These are phyloP conservation scores for Enteromius anoplus DNA, from an alignment of 2,797 vertebrate genomes.

Conservation along the genomic window DNA sequence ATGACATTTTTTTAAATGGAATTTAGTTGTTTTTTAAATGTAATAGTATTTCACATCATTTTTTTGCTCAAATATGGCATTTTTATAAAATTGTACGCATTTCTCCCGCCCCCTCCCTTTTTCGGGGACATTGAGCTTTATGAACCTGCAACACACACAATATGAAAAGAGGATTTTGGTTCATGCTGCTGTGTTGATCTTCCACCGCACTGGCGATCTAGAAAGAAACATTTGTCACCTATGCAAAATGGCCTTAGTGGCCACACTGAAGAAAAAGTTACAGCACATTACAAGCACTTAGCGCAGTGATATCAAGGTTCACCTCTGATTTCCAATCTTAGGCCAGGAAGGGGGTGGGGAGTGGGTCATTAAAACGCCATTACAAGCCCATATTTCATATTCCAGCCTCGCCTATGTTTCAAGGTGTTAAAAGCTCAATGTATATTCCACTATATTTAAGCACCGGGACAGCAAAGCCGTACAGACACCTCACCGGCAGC, in stretches of 20 bases:
- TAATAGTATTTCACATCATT: background rate
- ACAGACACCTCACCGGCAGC: constrained; percentile 80
- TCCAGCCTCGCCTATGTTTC: constrained; percentile 82
- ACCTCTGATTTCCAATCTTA: constrained; percentile 86
- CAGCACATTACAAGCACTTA: constrained; percentile 87
- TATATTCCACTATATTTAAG: constrained; percentile 86
- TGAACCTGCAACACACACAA: background rate
- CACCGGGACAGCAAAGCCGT: constrained; percentile 78
- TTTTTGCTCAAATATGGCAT: background rate
- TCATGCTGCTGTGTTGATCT: constrained; percentile 16
- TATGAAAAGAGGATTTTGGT: constrained; percentile 35
- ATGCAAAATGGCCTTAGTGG: constrained; percentile 78
- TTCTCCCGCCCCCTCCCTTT: background rate
- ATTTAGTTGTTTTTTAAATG: background rate
- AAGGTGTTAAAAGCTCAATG: constrained; percentile 88
- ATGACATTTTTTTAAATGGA: too few relatives aligned
- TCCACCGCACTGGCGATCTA: constrained; percentile 27
- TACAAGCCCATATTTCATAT: constrained; percentile 86
- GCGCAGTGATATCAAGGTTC: constrained; percentile 85
- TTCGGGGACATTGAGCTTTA: background rate
- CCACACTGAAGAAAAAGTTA: constrained; percentile 81
- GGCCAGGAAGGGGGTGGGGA: constrained; percentile 81
- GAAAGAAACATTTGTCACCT: constrained; percentile 75
- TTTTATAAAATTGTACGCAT: background rate
- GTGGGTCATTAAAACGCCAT: constrained; percentile 87